Evolutionary conservation across 2,113 vertebrate genomes (phyloP), one percentile per base, ranked within the genome.

Genomic region (Acanthisitta chloris): DNA sequence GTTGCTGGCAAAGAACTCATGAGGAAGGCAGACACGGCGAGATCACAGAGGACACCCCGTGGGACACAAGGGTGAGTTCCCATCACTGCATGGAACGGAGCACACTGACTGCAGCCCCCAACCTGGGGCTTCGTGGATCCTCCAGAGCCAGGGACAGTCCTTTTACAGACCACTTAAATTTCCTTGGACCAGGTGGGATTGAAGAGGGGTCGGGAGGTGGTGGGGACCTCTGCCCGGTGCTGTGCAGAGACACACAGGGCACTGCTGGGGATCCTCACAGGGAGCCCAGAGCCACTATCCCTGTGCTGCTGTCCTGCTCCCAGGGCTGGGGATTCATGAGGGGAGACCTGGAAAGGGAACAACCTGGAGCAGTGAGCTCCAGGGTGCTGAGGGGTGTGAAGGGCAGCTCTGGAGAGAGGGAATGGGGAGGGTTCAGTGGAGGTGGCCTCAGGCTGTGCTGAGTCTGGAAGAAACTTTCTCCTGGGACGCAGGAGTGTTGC

Each of bases 101-200:
- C 42, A 33, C 61, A 14, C 17, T 2, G 82, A 12, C 46, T 54
- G 62, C 9, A 25, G 1, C 12, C 1, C 46, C n/a, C n/a, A 82
- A 9, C 55, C 2, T 1, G 2, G 24, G 16, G 38, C 29, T 49
- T 25, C 43, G 2, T 4, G 0, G 52, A 3, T 28, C 8, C 80
- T 19, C 62, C 45, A 17, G 90, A 42, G 29, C 33, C 1, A 2
- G 9, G 43, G 29, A 13, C 66, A 23, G 8, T 14, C 57, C 19
- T 19, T 12, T 1, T 14, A 13, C 29, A 55, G 49, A 59, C 8
- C 26, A 11, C n/a, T 3, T 0, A 2, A 0, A 21, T 43, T n/a
- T 13, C 76, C 57, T 13, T 2, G 29, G 29, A 16, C 11, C 24
- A 3, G 77, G 49, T 57, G 72, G 36, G 54, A 54, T 38, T 17